Percentiles rank a stretch among this genome's conserved stretches.
Conservation (phyloP, 1,140 invertebrate genomes). For the Dolichoris vasculosae region DNA sequence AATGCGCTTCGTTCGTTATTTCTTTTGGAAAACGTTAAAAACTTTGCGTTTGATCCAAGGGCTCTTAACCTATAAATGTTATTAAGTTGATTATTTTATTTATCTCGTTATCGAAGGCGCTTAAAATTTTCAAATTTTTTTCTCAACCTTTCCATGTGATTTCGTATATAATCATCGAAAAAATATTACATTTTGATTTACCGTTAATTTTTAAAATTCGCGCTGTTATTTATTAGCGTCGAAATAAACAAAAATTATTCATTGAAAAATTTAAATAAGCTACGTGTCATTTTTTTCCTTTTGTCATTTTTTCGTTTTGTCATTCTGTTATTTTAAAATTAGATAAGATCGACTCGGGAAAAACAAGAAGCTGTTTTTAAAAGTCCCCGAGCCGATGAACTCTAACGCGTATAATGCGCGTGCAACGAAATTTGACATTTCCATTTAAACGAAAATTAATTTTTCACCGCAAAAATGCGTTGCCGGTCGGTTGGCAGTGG, state of each 20-base stretch:
- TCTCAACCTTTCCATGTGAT: neutral
- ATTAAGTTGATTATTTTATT: neutral
- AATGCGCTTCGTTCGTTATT: neutral
- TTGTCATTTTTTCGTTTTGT: too few relatives aligned
- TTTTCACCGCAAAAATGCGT: neutral
- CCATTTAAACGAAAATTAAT: too few relatives aligned
- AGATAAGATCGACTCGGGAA: too few relatives aligned
- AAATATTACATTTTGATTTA: neutral
- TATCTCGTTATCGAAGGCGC: neutral
- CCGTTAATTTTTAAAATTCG: neutral
- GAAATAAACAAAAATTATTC: neutral
- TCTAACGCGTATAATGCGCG: too few relatives aligned
- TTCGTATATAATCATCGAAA: neutral
- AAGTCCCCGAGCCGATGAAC: too few relatives aligned
- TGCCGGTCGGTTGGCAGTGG: neutral
- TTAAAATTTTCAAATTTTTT: neutral
- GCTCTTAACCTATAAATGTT: neutral
- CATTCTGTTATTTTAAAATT: too few relatives aligned
- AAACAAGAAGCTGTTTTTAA: too few relatives aligned
- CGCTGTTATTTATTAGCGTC: neutral
- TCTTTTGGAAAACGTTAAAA: neutral
- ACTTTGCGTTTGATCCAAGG: too few relatives aligned
- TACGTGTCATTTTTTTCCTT: too few relatives aligned
- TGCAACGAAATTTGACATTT: too few relatives aligned
- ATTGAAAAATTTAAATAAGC: too few relatives aligned